Evolutionary conservation across 2,888 invertebrate species (phyloP).

Genomic region (Syritta pipiens): DNA sequence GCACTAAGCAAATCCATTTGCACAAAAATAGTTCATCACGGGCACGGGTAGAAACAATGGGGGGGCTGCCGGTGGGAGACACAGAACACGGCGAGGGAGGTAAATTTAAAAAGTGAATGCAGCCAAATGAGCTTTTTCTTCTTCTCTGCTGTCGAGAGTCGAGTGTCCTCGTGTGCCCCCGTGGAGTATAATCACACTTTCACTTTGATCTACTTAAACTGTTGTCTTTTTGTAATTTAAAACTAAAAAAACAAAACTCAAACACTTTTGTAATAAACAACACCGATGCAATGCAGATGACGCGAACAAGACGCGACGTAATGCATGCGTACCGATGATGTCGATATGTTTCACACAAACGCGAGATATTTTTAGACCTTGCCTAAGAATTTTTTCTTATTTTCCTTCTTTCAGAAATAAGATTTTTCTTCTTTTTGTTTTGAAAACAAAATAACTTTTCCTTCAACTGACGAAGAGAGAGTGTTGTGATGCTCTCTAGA

Average conservation of each 20-base stretch:
- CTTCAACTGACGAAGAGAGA: slow-evolving; percentile 9
- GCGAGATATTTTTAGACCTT: slow-evolving; percentile 55
- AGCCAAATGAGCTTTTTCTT: slow-evolving; percentile 48
- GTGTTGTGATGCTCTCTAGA: slow-evolving; percentile 55
- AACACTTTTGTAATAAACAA: slow-evolving; percentile 45
- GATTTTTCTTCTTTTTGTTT: slow-evolving; percentile 1
- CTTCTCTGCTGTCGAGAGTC: no score
- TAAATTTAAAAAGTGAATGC: slow-evolving; percentile 14
- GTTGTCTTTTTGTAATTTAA: not conserved
- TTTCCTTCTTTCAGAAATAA: slow-evolving; percentile 14
- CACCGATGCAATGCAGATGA: slow-evolving; percentile 37
- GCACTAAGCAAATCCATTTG: slow-evolving; percentile 68
- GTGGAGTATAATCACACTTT: slow-evolving; percentile 51
- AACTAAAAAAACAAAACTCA: slow-evolving; percentile 27
- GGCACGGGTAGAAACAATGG: slow-evolving; percentile 25
- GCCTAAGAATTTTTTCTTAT: slow-evolving; percentile 35
- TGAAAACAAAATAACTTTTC: slow-evolving; percentile 14
- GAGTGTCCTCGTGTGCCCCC: not conserved
- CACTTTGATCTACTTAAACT: slow-evolving; percentile 18
- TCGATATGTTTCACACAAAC: slow-evolving; percentile 2
- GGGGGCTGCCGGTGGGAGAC: not conserved
- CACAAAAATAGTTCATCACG: slow-evolving; percentile 68
- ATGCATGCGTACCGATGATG: slow-evolving; percentile 27
- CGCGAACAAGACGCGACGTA: slow-evolving; percentile 27
- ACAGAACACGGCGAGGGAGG: not conserved